Base-by-base conservation (phyloP, 2,797 vertebrate species). In the Oreonectes daqikongensis region DNA sequence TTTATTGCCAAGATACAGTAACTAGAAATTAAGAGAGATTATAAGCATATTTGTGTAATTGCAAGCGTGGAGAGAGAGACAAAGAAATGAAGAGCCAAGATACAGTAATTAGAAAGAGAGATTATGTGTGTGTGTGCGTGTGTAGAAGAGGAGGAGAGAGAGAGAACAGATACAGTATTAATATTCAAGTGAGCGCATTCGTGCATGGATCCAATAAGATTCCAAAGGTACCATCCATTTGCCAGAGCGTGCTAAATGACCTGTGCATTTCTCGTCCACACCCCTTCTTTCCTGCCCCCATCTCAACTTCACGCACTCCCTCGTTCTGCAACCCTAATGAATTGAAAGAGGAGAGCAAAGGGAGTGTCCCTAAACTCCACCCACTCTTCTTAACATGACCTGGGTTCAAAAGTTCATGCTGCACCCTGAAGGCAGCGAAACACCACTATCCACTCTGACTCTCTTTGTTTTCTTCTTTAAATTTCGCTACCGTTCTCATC, bases 141-240 rank as follows among this genome's bases (percentile, higher is more conserved):
- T 50, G 52, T 12, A 53, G 52, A 24, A 48, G 22, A 42, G 26
- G 20, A 24, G 42, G 40, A 64, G 50, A 65, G 42, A 61, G 42
- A 69, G 48, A 42, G n/a, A 60, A 35, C 91, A 87, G 88, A 91
- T 89, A 42, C 12, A 15, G 40, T 14, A 95, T 95, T 93, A 94
- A 94, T 95, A 94, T 94, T 92, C 92, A 88, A 67, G 89, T 81
- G 84, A 91, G 93, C 84, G 90, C 93, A 93, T 93, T 94, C 90
- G 92, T 93, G 94, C 93, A 92, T 93, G 92, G 93, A 94, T 94
- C 94, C 94, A 95, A 94, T 95, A 94, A 94, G 92, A 93, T 92
- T 94, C 90, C 64, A 82, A 93, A 94, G 94, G 93, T 94, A 92
- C 90, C 92, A 94, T 94, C 92, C 93, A 94, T 94, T 94, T 92